Evolutionary conservation across 2,113 vertebrate genomes (phyloP), one percentile per base, ranked within the genome.

Genomic region (Hippoglossus stenolepis): DNA sequence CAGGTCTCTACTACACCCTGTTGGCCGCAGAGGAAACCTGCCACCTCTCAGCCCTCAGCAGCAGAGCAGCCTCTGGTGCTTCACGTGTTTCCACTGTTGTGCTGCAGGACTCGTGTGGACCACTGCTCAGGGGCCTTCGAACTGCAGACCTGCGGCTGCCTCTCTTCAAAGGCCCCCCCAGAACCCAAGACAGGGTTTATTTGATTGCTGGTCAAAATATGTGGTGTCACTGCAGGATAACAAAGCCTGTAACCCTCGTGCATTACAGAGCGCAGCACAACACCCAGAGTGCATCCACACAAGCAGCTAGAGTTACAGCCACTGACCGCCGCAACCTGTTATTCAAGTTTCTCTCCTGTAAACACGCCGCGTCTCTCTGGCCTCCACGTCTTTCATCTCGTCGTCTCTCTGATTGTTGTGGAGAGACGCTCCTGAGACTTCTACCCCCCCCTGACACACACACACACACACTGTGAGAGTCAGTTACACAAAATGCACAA

Each of bases 1-100:
- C 73, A 85, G 84, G 69, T 58, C 87, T 93, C 85, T 91, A 89
- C 87, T 90, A 90, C 92, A 57, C 91, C 89, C 92, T 92, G 73
- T 92, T 92, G 92, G 90, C 13, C 70, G 15, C 60, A 49, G 23
- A 71, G 21, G 38, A 72, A 79, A 86, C 43, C n/a, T 14, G 9
- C 31, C 49, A 13, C 18, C 58, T 26, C 75, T 23, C 70, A 38
- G 21, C 26, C n/a, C n/a, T 12, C n/a, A 9, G 15, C n/a, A 28
- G 3, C 49, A 14, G 49, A 17, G 26, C 51, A 43, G 40, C 23
- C 26, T 14, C 14, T 11, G 47, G 47, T 58, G 35, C 68, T 70
- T 47, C 28, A 35, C 15, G 56, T 82, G 61, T 65, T 70, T 74
- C 21, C 53, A 23, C 21, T 28, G 47, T 43, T 35, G 58, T 31